Evolutionary conservation across 2,113 vertebrate species (phyloP), one percentile per base, ranked within the genome.

Genomic region (Myotis davidii): DNA sequence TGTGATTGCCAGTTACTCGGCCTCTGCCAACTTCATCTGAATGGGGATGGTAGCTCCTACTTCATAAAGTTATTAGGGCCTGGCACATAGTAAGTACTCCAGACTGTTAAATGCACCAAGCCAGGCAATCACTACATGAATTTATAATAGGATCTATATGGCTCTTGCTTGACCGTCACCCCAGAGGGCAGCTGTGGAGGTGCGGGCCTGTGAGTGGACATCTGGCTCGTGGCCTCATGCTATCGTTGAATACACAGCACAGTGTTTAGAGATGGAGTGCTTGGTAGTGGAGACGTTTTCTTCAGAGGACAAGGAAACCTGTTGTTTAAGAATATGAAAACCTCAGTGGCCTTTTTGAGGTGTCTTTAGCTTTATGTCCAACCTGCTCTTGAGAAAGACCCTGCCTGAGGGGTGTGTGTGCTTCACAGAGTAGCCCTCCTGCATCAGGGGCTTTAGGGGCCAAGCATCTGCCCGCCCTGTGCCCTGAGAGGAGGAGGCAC

Each of bases 161-260:
- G 5, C 34, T 4, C 34, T 10, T 61, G 32, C 11, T 27, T 93
- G 82, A 42, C 29, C n/a, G 10, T 79, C 39, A 20, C 3, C 50
- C 50, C 21, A 10, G 21, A 37, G 27, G 32, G 12, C 3, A 52
- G 17, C 84, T 42, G 3, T 48, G 39, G 59, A 4, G 56, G 42
- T 29, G 54, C 0, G 13, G 52, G n/a, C 11, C 32, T 42, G 25
- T 42, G 13, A 2, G 5, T 0, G 32, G 50, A n/a, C 25, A 2
- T 37, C 45, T 65, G 54, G 17, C 25, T 21, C 61, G 82, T 61
- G 52, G 10, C 18, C 50, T 88, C 34, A 27, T 0, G 1, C 69
- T 73, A 0, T 21, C 48, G 82, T 39, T 32, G 23, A 54, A 25
- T 29, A 14, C 1, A 5, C 5, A 8, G 48, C 54, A 25, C 32